phyloP scores from a whole-genome alignment of 2,113 vertebrate species.

The Solea senegalensis region DNA sequence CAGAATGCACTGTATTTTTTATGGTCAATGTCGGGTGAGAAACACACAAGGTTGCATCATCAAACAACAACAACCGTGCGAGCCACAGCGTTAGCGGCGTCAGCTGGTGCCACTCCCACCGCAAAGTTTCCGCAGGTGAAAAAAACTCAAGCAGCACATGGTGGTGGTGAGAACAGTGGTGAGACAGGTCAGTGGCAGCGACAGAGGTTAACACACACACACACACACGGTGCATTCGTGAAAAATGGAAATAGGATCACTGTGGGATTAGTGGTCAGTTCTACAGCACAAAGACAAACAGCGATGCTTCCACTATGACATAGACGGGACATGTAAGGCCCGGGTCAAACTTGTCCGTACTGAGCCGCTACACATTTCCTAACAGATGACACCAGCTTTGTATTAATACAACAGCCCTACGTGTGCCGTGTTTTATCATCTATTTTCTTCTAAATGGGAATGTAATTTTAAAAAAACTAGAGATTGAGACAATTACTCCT shows the following conservation, averaged over 20 bases:
- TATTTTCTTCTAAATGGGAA: no score
- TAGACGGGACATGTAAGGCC: no score
- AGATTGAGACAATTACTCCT: no score
- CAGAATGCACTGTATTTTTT: no score
- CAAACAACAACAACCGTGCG: constrained; percentile 33
- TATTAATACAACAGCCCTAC: no score
- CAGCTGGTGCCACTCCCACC: constrained; percentile 54
- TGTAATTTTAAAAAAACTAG: no score
- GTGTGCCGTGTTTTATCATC: no score
- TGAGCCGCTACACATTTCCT: no score
- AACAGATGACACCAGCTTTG: no score
- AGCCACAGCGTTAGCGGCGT: constrained; percentile 35
- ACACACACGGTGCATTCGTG: constrained; percentile 19
- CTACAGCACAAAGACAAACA: constrained; percentile 9
- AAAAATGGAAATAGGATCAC: constrained; percentile 34
- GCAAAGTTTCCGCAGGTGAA: constrained; percentile 31
- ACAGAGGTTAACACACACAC: constrained; percentile 29
- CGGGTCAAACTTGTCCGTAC: no score
- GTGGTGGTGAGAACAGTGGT: constrained; percentile 48
- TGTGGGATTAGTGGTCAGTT: constrained; percentile 53
- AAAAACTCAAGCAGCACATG: constrained; percentile 57
- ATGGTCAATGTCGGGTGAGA: no score
- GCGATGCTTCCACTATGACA: constrained; percentile 3
- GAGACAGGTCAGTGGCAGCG: constrained; percentile 33
- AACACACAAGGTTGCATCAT: background rate